Conservation (phyloP, 2,797 vertebrate genomes). For the Crocidura indochinensis region DNA sequence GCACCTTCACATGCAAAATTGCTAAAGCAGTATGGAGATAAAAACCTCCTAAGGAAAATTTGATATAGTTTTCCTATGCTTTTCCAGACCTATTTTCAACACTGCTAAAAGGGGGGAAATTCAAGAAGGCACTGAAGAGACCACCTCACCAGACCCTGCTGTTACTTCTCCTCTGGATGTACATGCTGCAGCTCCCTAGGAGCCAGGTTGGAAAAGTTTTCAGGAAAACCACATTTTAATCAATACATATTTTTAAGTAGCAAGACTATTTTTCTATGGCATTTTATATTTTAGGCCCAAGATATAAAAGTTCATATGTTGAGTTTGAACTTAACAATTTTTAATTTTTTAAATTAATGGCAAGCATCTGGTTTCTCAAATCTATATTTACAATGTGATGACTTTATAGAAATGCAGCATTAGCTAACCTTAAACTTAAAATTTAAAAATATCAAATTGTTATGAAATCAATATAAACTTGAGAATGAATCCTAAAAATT, state of each 20-base stretch:
- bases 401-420: conserved; percentile 47
- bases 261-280: conserved; percentile 40
- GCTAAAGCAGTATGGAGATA: conserved; percentile 33
- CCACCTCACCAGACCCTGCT: conserved; percentile 48
- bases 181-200: conserved; percentile 75
- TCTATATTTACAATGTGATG: conserved; percentile 63
- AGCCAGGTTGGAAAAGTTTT: conserved; percentile 76
- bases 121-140: conserved; percentile 81
- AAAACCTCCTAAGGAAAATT: conserved; percentile 75
- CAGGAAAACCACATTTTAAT: conserved; percentile 71
- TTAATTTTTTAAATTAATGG: background rate
- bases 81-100: conserved; percentile 81
- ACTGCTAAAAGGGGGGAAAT: conserved; percentile 74
- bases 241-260: conserved; percentile 62
- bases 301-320: conserved; percentile 61
- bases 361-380: conserved; percentile 35
- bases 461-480: conserved; percentile 2
- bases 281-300: conserved; percentile 58
- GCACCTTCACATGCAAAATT: conserved; percentile 46
- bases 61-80: conserved; percentile 80
- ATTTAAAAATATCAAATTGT: conserved; percentile 3
- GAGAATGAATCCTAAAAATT: conserved; percentile 51
- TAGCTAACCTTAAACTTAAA: conserved; percentile 27
- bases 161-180: conserved; percentile 74
- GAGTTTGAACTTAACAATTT: conserved; percentile 54